phyloP scores from a whole-genome alignment of 2,888 invertebrate genomes.

The Cephus rjabovi region DNA sequence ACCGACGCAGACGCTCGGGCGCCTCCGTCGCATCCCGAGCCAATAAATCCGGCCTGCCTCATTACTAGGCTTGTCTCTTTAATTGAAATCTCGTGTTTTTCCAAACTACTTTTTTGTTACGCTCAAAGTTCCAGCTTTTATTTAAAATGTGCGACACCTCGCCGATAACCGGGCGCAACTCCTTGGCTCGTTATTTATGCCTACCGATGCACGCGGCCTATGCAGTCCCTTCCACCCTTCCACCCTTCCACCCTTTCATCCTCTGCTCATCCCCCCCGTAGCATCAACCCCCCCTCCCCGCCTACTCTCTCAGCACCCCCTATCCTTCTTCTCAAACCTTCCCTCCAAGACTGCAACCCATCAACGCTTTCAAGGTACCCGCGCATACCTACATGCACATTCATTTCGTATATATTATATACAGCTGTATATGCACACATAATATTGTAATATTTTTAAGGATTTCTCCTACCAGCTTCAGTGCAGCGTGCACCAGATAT shows the following conservation, averaged over 20 bases:
- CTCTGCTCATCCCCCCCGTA: background rate
- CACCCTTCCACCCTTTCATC: background rate
- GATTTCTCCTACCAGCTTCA: too few species aligned
- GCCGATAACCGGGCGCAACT: slow-evolving; percentile 41
- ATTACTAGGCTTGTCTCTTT: slow-evolving; percentile 73
- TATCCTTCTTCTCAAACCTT: too few species aligned
- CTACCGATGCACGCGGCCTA: background rate
- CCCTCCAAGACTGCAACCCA: too few species aligned
- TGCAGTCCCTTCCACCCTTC: slow-evolving; percentile 4
- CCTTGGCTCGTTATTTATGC: slow-evolving; percentile 5
- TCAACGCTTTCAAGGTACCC: too few species aligned
- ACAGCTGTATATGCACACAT: too few species aligned
- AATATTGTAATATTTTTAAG: too few species aligned
- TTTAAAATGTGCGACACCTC: slow-evolving; percentile 53
- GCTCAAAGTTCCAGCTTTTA: slow-evolving; percentile 42
- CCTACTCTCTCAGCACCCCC: slow-evolving; percentile 1
- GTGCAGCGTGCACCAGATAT: too few species aligned
- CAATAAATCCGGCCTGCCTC: slow-evolving; percentile 66
- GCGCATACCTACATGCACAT: too few species aligned
- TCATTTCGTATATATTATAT: too few species aligned
- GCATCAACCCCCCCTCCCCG: too few species aligned
- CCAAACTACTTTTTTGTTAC: slow-evolving; percentile 35
- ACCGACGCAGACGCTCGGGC: slow-evolving; percentile 49
- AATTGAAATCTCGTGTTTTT: slow-evolving; percentile 74
- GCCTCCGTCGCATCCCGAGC: slow-evolving; percentile 41